Percentiles rank a stretch among this genome's conserved stretches.
Conservation (phyloP, 1,140 invertebrate species). For the Procambarus virginalis region DNA sequence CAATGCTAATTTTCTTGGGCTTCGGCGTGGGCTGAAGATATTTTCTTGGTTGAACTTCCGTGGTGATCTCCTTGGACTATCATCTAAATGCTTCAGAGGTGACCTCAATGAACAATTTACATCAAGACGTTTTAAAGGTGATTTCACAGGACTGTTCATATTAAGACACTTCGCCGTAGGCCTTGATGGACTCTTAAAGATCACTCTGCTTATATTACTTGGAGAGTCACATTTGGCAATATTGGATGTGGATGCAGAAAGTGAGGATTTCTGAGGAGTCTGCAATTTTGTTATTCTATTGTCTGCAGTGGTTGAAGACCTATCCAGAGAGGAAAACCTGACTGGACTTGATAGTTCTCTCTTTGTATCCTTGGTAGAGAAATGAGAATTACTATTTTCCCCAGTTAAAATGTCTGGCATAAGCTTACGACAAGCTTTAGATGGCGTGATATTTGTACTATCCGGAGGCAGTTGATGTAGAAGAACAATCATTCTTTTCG, state of each 20-base stretch:
- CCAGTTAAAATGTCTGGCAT: background rate
- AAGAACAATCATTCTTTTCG: constrained; percentile 11
- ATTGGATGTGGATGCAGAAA: background rate
- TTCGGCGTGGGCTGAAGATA: constrained; percentile 7
- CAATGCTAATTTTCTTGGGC: constrained; percentile 23
- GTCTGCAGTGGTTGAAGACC: background rate
- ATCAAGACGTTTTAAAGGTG: background rate
- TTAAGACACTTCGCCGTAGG: constrained; percentile 23
- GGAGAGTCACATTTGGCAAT: background rate
- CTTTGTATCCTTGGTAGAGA: background rate
- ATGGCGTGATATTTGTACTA: background rate
- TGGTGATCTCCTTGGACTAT: constrained; percentile 40
- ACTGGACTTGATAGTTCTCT: constrained; percentile 9
- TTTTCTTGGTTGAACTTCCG: constrained; percentile 44
- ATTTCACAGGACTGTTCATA: constrained; percentile 19
- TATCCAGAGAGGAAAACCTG: background rate
- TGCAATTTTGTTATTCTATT: background rate
- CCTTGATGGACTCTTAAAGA: constrained; percentile 16
- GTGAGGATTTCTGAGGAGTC: constrained; percentile 6
- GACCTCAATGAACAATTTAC: constrained; percentile 18
- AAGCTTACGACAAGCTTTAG: background rate
- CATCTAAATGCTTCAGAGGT: constrained; percentile 20
- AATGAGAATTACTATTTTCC: too few species aligned
- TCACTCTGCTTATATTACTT: background rate
- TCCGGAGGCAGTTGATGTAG: background rate